Base-by-base conservation (phyloP, 2,113 vertebrate species). In the Cyprinodon tularosa region DNA sequence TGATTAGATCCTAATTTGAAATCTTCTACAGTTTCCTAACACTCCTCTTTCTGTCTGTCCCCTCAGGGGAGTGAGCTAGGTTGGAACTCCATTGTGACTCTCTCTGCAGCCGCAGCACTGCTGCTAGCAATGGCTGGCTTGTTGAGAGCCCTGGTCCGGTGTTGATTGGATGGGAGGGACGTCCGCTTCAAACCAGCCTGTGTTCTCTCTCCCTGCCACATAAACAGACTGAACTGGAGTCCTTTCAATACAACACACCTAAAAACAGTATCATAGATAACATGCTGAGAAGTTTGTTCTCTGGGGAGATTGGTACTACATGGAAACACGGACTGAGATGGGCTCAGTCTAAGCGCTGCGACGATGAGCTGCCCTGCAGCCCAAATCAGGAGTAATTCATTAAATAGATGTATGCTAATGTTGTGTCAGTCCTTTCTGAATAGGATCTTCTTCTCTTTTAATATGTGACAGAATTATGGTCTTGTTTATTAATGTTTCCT, bases 21-120 rank as follows among this genome's bases (percentile, higher is more conserved):
- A 36, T 17, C 74, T 50, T 57, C 68, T 61, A 10, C 63, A 36
- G 47, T 40, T 62, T 38, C 68, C 22, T 84, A 74, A 88, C 71
- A 6, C 68, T 15, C 2, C 57, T 73, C 12, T 87, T 68, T 81
- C 65, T 82, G 47, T 88, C 71, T 87, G 62, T 89, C 82, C 82
- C 78, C 72, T 78, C 87, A 93, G 93, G 83, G 91, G 86, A 86
- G 87, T 87, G 85, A 83, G 61, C 87, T 87, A 77, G 81, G 87
- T 74, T 89, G 91, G 93, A 94, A 84, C 78, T 92, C 92, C 82
- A 84, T 93, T 57, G 78, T 94, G 85, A 80, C 93, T 70, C 91
- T 94, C 64, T 84, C 87, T 44, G 82, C 86, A 67, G 88, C 88
- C 75, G 85, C 89, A 13, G 92, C 89, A 45, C 86, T 90, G 82